Percentiles rank a stretch among this genome's conserved stretches.
Conservation (phyloP, 2,888 invertebrate species). For the Marasmarcha lunaedactyla region DNA sequence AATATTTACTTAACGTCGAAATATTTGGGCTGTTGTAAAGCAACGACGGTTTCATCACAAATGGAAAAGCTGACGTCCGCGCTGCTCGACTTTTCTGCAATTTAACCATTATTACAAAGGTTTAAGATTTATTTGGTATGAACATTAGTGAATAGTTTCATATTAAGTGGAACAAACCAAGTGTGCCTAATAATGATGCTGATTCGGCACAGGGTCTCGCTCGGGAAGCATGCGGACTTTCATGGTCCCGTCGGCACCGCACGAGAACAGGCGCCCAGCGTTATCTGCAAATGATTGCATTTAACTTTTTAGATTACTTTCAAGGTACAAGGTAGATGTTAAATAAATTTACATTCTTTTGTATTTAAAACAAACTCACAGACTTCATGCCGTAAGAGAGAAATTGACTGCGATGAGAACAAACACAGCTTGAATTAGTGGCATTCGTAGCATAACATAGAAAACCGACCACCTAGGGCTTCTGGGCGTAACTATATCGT, state of each 20-base stretch:
- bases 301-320: neutral
- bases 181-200: constrained; percentile 44
- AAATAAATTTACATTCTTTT: neutral
- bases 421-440: no score
- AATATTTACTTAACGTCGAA: no score
- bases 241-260: constrained; percentile 99
- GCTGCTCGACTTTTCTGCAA: neutral
- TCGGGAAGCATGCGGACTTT: constrained; percentile 95
- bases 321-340: neutral
- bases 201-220: constrained; percentile 60
- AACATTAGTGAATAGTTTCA: neutral
- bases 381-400: no score
- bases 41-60: neutral
- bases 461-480: no score
- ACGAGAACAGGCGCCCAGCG: constrained; percentile 92
- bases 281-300: constrained; percentile 75
- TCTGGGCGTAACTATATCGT: no score
- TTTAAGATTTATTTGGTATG: neutral
- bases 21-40: constrained; percentile 15
- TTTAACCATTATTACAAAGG: neutral
- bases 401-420: no score
- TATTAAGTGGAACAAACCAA: no score
- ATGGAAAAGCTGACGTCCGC: neutral
- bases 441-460: no score
- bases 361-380: no score